Percentiles rank a stretch among this genome's conserved stretches.
Evolutionary conservation across 2,888 invertebrate genomes (phyloP).

Genomic region (Nesidiocoris tenuis): DNA sequence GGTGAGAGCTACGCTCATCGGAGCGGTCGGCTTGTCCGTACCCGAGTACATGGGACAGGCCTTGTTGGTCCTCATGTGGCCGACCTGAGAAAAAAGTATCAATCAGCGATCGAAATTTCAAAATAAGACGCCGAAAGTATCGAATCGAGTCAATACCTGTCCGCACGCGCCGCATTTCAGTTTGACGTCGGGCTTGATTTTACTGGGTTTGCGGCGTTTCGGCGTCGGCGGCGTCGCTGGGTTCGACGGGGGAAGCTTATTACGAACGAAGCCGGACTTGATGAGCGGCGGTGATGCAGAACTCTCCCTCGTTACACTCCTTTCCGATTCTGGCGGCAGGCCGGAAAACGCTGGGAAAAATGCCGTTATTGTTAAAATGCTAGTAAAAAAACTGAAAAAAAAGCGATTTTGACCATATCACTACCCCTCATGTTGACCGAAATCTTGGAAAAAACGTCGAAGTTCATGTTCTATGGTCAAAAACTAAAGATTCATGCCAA

Average conservation of each 20-base stretch:
- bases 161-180: conserved; percentile 97
- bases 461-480: too few relatives aligned
- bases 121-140: too few relatives aligned
- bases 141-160: too few relatives aligned
- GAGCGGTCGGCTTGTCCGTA: conserved; percentile 59
- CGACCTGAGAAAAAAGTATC: conserved; percentile 54
- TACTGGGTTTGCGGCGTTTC: conserved; percentile 69
- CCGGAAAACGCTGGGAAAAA: conserved; percentile 38
- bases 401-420: too few relatives aligned
- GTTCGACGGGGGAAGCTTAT: conserved; percentile 46
- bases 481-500: too few relatives aligned
- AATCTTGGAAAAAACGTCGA: too few relatives aligned
- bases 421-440: too few relatives aligned
- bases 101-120: too few relatives aligned
- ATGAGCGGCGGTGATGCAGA: conserved; percentile 44
- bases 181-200: conserved; percentile 85
- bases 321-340: conserved; percentile 43
- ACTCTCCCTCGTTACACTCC: conserved; percentile 44
- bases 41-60: conserved; percentile 87
- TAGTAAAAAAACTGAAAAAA: too few relatives aligned
- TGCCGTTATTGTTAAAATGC: too few relatives aligned
- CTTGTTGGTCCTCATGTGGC: conserved; percentile 88
- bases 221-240: conserved; percentile 53
- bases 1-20: conserved; percentile 69
- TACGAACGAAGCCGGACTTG: conserved; percentile 42